Conservation (phyloP, 2,888 invertebrate genomes). For the Lydus trimaculatus region DNA sequence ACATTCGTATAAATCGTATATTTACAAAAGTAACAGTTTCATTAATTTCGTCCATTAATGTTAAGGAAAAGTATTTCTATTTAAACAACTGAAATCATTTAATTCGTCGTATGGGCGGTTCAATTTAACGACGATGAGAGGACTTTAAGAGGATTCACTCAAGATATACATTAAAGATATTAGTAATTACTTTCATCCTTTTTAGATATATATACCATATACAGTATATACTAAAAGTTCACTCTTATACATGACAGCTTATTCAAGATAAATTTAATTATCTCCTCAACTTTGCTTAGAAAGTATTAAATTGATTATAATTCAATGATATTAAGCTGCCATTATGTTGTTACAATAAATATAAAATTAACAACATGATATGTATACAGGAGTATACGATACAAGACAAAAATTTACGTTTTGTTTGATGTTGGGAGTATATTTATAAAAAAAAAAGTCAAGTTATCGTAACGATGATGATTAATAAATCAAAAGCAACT, state of each 20-base stretch:
- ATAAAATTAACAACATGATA: neutral
- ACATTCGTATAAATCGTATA: slow-evolving; percentile 18
- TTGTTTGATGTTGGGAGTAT: neutral
- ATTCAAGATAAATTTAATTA: slow-evolving; percentile 26
- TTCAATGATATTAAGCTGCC: neutral
- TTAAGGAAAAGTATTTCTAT: neutral
- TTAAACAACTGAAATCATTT: slow-evolving; percentile 14
- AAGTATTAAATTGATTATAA: slow-evolving; percentile 1
- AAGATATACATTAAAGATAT: slow-evolving; percentile 31
- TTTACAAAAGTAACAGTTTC: slow-evolving; percentile 5
- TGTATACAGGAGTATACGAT: neutral
- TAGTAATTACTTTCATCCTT: slow-evolving; percentile 29
- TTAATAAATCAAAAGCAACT: too few relatives aligned
- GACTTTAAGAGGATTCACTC: slow-evolving; percentile 27
- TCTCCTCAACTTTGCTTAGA: slow-evolving; percentile 20
- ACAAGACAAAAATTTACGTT: neutral
- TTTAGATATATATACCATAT: slow-evolving; percentile 17
- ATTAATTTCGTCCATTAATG: slow-evolving; percentile 8
- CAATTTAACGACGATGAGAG: slow-evolving; percentile 20
- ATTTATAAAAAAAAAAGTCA: too few relatives aligned
- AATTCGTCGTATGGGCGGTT: slow-evolving; percentile 20
- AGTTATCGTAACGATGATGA: too few relatives aligned
- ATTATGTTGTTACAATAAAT: neutral
- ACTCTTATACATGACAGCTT: slow-evolving; percentile 25
- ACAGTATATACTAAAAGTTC: slow-evolving; percentile 17